Evolutionary conservation across 2,888 invertebrate species (phyloP).

Genomic region (Leucophenga montana): DNA sequence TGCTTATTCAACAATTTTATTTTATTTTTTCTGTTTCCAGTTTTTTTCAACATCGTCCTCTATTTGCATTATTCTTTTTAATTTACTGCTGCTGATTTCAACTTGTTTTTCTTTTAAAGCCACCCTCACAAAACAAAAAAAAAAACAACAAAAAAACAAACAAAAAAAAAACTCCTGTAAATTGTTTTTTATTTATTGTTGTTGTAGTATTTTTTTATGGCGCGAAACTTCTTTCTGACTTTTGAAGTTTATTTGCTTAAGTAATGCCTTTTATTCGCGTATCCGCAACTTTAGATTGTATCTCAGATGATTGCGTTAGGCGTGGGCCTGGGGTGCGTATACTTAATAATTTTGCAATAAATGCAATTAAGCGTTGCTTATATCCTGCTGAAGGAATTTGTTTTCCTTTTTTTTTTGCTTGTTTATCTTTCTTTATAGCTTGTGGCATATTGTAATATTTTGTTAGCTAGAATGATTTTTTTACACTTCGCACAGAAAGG

Average conservation of each 20-base stretch:
- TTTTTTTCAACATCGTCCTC: not conserved
- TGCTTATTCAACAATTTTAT: constrained; percentile 1
- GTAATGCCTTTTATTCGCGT: constrained; percentile 3
- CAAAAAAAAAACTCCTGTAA: not conserved
- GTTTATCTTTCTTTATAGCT: not conserved
- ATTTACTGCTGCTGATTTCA: not conserved
- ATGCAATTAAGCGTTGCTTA: constrained; percentile 26
- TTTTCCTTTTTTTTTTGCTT: not conserved
- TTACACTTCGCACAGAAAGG: no score
- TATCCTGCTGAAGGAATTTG: constrained; percentile 4
- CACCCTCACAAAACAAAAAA: not conserved
- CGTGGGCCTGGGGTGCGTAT: constrained; percentile 4
- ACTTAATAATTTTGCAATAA: constrained; percentile 25
- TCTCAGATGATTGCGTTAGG: not conserved
- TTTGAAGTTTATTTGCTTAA: constrained; percentile 25
- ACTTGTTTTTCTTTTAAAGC: not conserved
- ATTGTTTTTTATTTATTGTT: not conserved
- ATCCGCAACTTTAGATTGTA: no score
- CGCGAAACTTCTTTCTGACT: constrained; percentile 24
- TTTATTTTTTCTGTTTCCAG: constrained; percentile 13
- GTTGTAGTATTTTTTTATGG: not conserved
- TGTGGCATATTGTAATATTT: not conserved
- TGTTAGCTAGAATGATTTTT: no score
- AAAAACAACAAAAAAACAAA: not conserved
- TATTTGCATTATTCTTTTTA: constrained; percentile 9